A percentile compares a stretch with the other conserved stretches of the same genome.
Evolutionary conservation across 2,888 invertebrate species (phyloP).

Genomic region (Diarsia brunnea): DNA sequence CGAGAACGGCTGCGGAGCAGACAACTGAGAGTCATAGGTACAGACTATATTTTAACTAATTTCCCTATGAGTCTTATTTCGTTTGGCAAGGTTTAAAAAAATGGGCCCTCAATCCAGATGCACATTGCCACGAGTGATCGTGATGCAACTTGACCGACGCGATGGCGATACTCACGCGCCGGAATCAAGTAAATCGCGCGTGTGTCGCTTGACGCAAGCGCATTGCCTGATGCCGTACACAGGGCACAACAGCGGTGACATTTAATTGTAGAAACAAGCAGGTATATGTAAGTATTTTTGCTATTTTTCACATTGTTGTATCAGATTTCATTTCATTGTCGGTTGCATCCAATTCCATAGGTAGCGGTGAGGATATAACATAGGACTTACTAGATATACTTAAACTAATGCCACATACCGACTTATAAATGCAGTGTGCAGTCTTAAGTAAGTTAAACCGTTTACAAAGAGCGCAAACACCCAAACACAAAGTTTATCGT

Average conservation of each 20-base stretch:
- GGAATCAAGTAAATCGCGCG: not conserved
- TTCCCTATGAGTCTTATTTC: too few relatives aligned
- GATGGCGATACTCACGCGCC: not conserved
- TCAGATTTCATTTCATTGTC: not conserved
- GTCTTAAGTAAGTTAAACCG: not conserved
- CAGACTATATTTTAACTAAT: too few relatives aligned
- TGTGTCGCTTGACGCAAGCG: not conserved
- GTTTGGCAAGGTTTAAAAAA: too few relatives aligned
- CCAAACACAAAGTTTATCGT: conserved; percentile 2
- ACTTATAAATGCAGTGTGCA: not conserved
- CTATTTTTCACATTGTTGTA: not conserved
- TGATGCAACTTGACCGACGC: not conserved
- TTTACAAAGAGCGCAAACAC: not conserved
- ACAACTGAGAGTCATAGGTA: too few relatives aligned
- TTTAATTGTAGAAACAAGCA: not conserved
- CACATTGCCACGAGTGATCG: not conserved
- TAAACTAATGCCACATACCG: not conserved
- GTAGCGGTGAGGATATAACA: not conserved
- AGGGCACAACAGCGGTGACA: not conserved
- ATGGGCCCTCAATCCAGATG: too few relatives aligned
- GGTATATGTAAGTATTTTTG: not conserved
- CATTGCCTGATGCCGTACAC: not conserved
- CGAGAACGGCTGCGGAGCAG: not conserved
- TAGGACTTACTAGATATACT: not conserved
- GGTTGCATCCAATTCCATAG: not conserved